Conservation (phyloP, 1,140 invertebrate species). For the Chironomus tepperi region DNA sequence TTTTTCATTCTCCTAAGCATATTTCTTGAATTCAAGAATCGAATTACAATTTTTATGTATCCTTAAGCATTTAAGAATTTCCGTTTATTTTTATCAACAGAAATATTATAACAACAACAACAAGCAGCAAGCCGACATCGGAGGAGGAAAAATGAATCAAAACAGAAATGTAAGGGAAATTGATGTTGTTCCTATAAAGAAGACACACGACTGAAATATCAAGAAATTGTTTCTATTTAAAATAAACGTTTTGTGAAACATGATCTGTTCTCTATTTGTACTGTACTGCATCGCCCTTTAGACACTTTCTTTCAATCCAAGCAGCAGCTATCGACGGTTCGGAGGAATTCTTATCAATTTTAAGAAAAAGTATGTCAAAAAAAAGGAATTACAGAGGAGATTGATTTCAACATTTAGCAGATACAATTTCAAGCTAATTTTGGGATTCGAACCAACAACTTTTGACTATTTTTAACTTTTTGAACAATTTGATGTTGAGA, state of each 20-base stretch:
- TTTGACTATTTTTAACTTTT: too few relatives aligned
- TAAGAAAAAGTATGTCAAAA: too few relatives aligned
- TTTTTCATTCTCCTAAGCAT: neutral
- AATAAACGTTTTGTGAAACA: constrained; percentile 16
- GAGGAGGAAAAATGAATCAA: neutral
- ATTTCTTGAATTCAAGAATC: neutral
- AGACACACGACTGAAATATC: constrained; percentile 21
- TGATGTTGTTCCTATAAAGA: constrained; percentile 10
- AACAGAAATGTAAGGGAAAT: neutral
- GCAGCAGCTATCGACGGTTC: too few relatives aligned
- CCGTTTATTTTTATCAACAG: constrained; percentile 12
- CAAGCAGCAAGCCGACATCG: neutral
- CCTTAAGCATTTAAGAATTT: constrained; percentile 18
- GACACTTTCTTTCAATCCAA: too few relatives aligned
- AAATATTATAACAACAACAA: neutral
- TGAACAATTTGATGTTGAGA: too few relatives aligned
- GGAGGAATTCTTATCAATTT: too few relatives aligned
- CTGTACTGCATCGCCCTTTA: too few relatives aligned
- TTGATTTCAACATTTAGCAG: too few relatives aligned
- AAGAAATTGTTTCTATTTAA: constrained; percentile 16
- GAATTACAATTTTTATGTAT: constrained; percentile 21
- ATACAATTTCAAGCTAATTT: too few relatives aligned
- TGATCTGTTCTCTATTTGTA: neutral
- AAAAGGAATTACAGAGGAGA: too few relatives aligned
- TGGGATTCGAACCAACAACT: too few relatives aligned